These are phyloP conservation scores for Ellobium chinense DNA, from an alignment of 2,888 invertebrate genomes.

Conservation along the genomic window DNA sequence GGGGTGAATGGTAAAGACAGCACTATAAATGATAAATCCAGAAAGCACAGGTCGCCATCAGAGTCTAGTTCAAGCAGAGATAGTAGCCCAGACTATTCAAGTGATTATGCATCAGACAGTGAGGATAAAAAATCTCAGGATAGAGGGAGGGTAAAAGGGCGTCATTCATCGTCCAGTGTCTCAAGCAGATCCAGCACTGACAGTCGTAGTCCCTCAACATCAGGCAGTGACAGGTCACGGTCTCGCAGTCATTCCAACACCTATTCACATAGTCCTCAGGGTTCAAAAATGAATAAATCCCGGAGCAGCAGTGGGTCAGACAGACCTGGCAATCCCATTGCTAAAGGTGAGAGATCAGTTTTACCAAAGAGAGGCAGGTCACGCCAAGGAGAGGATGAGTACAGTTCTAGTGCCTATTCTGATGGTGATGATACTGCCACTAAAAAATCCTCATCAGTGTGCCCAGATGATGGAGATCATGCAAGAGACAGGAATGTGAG, in stretches of 20 bases:
- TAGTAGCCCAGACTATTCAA: constrained; percentile 16
- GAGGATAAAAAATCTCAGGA: constrained; percentile 21
- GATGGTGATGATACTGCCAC: constrained; percentile 22
- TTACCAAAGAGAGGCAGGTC: neutral
- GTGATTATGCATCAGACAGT: constrained; percentile 24
- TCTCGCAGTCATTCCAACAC: neutral
- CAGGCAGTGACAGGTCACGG: constrained; percentile 2
- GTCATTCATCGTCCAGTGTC: constrained; percentile 38
- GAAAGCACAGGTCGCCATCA: neutral
- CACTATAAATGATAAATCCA: neutral
- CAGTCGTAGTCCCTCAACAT: neutral
- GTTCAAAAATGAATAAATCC: constrained; percentile 1
- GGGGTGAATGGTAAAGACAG: neutral
- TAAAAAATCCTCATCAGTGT: neutral
- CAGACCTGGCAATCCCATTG: constrained; percentile 21
- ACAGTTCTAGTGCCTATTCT: constrained; percentile 38
- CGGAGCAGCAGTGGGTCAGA: neutral
- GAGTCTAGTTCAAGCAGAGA: neutral
- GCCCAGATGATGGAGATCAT: neutral
- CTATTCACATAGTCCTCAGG: neutral
- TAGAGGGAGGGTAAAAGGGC: constrained; percentile 17
- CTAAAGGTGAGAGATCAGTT: constrained; percentile 2
- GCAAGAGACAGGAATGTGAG: neutral
- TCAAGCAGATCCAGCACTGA: constrained; percentile 22
- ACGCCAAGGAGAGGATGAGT: constrained; percentile 9